A percentile compares a stretch with the other conserved stretches of the same genome.
These are phyloP conservation scores for Corythucha ciliata DNA, from an alignment of 2,888 invertebrate species.

Conservation along the genomic window DNA sequence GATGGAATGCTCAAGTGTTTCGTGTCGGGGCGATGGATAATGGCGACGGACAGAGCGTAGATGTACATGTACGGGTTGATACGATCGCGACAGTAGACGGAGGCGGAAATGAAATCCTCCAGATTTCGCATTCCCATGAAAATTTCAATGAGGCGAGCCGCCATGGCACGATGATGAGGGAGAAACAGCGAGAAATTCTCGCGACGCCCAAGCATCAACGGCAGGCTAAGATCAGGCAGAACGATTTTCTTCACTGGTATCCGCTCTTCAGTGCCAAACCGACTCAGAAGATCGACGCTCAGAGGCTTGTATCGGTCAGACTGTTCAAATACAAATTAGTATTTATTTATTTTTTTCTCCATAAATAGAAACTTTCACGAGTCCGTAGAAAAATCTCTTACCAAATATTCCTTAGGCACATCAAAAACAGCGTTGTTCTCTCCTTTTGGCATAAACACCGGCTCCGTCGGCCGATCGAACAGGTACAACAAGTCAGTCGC, in stretches of 20 bases:
- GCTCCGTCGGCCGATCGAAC: conserved; percentile 67
- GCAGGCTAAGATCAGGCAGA: conserved; percentile 53
- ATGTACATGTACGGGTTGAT: conserved; percentile 73
- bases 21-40: conserved; percentile 64
- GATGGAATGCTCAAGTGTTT: conserved; percentile 60
- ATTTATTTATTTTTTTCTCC: too few species aligned
- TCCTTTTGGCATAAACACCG: conserved; percentile 64
- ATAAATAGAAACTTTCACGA: neutral
- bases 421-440: conserved; percentile 48
- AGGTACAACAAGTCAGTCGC: conserved; percentile 47
- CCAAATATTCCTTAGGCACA: conserved; percentile 55
- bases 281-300: conserved; percentile 49
- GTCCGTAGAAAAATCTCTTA: conserved; percentile 43
- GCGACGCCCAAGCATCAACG: conserved; percentile 53
- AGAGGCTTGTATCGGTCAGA: conserved; percentile 49
- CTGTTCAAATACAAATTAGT: conserved; percentile 38
- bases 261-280: conserved; percentile 47
- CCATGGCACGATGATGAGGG: conserved; percentile 59
- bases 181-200: conserved; percentile 67
- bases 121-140: conserved; percentile 62
- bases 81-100: conserved; percentile 60
- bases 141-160: conserved; percentile 57
- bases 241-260: conserved; percentile 51
- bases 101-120: conserved; percentile 62
- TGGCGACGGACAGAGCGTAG: conserved; percentile 65